Evolutionary conservation across 2,888 invertebrate species (phyloP).

Genomic region (Lasioglossum villosulum): DNA sequence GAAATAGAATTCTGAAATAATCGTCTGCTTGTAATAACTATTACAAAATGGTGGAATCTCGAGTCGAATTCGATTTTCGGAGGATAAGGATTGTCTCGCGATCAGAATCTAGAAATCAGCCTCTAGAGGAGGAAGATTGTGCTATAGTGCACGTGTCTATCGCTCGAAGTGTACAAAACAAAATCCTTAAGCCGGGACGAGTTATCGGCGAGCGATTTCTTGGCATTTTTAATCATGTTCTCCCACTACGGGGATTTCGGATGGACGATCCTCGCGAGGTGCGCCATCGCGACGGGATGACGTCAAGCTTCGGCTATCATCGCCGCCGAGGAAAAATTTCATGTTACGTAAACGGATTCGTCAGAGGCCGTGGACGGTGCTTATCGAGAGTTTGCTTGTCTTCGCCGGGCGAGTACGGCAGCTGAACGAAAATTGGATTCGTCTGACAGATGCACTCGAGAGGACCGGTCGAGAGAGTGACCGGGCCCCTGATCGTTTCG

Average conservation of each 20-base stretch:
- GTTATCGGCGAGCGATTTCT: not conserved
- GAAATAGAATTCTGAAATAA: not conserved
- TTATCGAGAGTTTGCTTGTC: not conserved
- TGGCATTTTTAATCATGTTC: not conserved
- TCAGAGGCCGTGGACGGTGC: slow-evolving; percentile 2
- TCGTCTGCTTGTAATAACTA: not conserved
- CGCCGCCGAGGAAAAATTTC: slow-evolving; percentile 48
- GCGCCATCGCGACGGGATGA: slow-evolving; percentile 14
- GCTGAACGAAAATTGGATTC: not conserved
- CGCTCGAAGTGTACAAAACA: not conserved
- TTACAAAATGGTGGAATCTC: not conserved
- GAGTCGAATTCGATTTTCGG: not conserved
- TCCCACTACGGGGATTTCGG: not conserved
- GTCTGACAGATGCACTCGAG: not conserved
- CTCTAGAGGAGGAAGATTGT: not conserved
- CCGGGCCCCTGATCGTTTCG: not conserved
- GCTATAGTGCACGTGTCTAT: not conserved
- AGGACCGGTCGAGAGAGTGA: slow-evolving; percentile 5
- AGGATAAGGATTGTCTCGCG: not conserved
- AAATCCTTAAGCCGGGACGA: not conserved
- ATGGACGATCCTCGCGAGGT: not conserved
- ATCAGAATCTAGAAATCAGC: not conserved
- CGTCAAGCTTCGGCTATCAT: slow-evolving; percentile 15
- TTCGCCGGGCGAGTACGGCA: not conserved
- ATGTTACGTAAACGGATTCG: slow-evolving; percentile 45